phyloP scores from a whole-genome alignment of 1,140 invertebrate species.

The Lepidurus arcticus region DNA sequence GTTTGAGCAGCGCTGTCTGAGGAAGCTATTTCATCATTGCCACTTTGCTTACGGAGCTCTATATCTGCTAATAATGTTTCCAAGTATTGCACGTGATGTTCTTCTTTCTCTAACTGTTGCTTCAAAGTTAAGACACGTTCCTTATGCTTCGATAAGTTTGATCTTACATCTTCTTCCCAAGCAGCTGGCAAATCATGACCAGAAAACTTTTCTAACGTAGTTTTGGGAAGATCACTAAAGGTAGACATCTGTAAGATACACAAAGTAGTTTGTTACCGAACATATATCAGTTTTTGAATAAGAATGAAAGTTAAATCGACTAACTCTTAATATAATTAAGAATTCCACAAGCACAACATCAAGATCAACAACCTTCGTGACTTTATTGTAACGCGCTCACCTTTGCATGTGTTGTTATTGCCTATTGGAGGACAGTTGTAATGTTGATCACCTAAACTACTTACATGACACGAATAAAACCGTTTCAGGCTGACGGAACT shows the following conservation, averaged over 20 bases:
- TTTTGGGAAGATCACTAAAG: conserved; percentile 77
- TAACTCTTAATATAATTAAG: not conserved
- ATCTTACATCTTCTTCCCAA: conserved; percentile 83
- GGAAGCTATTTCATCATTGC: conserved; percentile 58
- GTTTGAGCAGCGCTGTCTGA: not conserved
- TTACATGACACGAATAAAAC: too few species aligned
- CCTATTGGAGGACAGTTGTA: too few species aligned
- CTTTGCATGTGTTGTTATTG: too few species aligned
- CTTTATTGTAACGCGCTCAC: too few species aligned
- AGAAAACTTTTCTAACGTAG: conserved; percentile 80
- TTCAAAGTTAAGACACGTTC: conserved; percentile 64
- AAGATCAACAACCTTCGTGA: too few species aligned
- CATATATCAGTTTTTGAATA: not conserved
- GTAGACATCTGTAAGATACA: conserved; percentile 62
- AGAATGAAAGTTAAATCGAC: not conserved
- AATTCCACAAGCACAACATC: too few species aligned
- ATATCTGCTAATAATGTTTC: conserved; percentile 61
- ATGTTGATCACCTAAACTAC: too few species aligned
- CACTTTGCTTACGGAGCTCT: conserved; percentile 52
- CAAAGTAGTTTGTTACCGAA: not conserved
- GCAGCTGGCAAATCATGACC: conserved; percentile 77
- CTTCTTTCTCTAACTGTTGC: conserved; percentile 80
- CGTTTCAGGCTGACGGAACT: too few species aligned
- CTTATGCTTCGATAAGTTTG: conserved; percentile 79
- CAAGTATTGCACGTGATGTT: conserved; percentile 82